Percentiles rank a stretch among this genome's conserved stretches.
Evolutionary conservation across 92 coral and sea anemone species (phyloP).

Genomic region (Parazoanthus atlanticus): DNA sequence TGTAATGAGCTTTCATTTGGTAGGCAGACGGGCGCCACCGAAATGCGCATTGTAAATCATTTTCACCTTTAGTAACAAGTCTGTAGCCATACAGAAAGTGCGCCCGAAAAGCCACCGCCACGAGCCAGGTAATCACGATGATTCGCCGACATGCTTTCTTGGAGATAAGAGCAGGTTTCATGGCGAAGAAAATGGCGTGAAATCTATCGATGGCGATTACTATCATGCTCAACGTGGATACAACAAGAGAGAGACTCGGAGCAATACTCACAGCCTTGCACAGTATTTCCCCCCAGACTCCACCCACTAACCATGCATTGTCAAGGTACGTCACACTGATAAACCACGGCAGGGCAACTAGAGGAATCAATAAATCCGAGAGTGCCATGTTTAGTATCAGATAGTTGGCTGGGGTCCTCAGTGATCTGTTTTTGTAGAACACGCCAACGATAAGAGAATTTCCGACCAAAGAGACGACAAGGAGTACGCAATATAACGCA

Average conservation of each 20-base stretch:
- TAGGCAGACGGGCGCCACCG: conserved; percentile 17
- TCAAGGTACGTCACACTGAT: conserved; percentile 20
- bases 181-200: conserved; percentile 27
- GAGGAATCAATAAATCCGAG: conserved; percentile 20
- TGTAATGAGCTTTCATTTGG: conserved; percentile 18
- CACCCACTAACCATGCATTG: conserved; percentile 26
- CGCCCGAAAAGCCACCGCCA: conserved; percentile 26
- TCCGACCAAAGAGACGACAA: conserved; percentile 10
- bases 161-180: conserved; percentile 39
- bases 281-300: conserved; percentile 14
- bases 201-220: conserved; percentile 38
- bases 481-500: background rate
- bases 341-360: conserved; percentile 15
- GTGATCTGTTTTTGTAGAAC: conserved; percentile 12
- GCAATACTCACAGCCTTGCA: conserved; percentile 1
- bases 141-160: conserved; percentile 20
- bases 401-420: conserved; percentile 29
- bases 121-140: conserved; percentile 1
- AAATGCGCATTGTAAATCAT: background rate
- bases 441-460: conserved; percentile 18
- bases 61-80: conserved; percentile 18
- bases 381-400: conserved; percentile 37
- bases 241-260: conserved; percentile 30
- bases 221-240: conserved; percentile 30
- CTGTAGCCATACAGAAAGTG: conserved; percentile 38